A percentile compares a stretch with the other conserved stretches of the same genome.
Conservation (phyloP, 2,113 vertebrate species). For the Vulpes ferrilata region DNA sequence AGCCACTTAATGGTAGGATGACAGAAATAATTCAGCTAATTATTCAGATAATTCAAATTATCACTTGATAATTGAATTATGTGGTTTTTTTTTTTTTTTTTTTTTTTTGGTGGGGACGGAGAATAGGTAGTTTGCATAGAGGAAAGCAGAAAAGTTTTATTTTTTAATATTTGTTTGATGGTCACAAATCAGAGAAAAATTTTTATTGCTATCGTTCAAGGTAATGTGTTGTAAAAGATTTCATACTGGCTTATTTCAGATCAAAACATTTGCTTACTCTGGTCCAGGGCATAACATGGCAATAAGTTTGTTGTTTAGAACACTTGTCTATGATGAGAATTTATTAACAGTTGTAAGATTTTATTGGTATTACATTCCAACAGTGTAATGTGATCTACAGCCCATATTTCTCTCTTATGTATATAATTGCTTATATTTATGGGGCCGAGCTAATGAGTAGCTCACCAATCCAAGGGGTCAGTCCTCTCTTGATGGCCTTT, state of each 20-base stretch:
- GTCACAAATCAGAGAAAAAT: neutral
- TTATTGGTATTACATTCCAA: neutral
- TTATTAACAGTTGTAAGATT: conserved; percentile 13
- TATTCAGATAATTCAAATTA: no score
- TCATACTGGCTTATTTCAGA: neutral
- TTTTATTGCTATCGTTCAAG: neutral
- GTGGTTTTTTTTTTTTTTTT: neutral
- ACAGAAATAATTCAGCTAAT: neutral
- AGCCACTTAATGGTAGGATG: neutral
- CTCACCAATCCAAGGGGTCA: neutral
- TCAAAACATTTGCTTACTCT: neutral
- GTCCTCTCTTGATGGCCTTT: neutral
- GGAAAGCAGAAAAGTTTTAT: neutral
- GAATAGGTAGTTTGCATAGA: neutral
- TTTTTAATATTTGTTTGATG: neutral
- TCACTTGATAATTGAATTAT: neutral
- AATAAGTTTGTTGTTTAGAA: neutral
- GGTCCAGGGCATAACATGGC: neutral
- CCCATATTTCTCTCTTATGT: neutral
- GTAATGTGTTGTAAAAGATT: neutral
- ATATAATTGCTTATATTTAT: conserved; percentile 41
- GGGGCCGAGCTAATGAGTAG: neutral
- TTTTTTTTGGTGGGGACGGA: neutral
- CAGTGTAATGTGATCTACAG: neutral
- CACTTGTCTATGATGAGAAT: neutral